Evolutionary conservation across 2,888 invertebrate species (phyloP).

Genomic region (Hirtodrosophila confusa): DNA sequence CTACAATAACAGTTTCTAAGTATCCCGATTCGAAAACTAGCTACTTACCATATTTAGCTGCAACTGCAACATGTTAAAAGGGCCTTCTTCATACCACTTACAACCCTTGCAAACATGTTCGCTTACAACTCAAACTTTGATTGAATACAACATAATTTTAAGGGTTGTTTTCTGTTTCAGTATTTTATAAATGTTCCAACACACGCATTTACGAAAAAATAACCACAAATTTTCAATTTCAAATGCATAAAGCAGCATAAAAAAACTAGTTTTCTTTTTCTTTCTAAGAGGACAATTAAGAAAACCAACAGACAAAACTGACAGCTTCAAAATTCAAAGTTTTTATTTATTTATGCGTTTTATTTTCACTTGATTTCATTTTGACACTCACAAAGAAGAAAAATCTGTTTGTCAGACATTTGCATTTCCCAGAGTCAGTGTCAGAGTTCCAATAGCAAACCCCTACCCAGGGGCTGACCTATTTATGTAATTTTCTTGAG

Average conservation of each 20-base stretch:
- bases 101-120: conserved; percentile 27
- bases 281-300: conserved; percentile 47
- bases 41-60: no score
- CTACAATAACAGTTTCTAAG: no score
- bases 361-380: conserved; percentile 75
- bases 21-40: no score
- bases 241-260: conserved; percentile 14
- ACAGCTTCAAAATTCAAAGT: conserved; percentile 40
- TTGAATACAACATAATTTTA: neutral
- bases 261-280: conserved; percentile 48
- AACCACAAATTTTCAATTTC: conserved; percentile 49
- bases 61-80: conserved; percentile 32
- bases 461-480: conserved; percentile 50
- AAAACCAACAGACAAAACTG: conserved; percentile 48
- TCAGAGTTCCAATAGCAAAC: conserved; percentile 8
- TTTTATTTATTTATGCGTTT: conserved; percentile 70
- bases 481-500: conserved; percentile 54
- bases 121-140: conserved; percentile 11
- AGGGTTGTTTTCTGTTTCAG: conserved; percentile 49
- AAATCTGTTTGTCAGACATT: conserved; percentile 60
- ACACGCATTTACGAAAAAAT: conserved; percentile 17
- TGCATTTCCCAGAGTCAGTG: conserved; percentile 54
- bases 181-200: conserved; percentile 1
- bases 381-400: conserved; percentile 53
- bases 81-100: neutral